Evolutionary conservation across 2,797 vertebrate genomes (phyloP), one percentile per base, ranked within the genome.

Genomic region (Hephaestus fuliginosus): DNA sequence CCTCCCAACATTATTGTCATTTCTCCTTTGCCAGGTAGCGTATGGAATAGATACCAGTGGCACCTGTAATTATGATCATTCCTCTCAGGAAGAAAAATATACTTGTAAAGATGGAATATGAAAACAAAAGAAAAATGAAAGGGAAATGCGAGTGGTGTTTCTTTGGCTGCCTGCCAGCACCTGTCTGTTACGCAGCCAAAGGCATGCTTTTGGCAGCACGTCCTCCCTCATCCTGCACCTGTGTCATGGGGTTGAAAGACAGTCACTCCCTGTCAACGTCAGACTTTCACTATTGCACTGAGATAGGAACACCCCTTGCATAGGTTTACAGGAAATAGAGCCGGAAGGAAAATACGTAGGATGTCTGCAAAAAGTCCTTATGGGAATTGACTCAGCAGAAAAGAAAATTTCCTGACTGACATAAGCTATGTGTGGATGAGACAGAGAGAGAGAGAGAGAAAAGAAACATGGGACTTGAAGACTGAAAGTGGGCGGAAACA

Each of bases 341-440:
- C 86, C 70, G 74, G 91, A 91, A 92, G 84, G 84, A 81, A 90
- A 88, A 86, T 55, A 84, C 55, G 49, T 62, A 74, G 48, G 11
- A 60, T 39, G 74, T 25, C 18, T 74, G 60, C 60, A 78, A 84
- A 90, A 91, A 85, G 18, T 70, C 78, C 81, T 90, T 10, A 28
- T 78, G 84, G 90, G 86, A 91, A 85, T 84, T 88, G 82, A 90
- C 74, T 93, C 76, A 83, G 82, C 79, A 84, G 68, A 76, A 79
- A 43, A 76, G 5, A 84, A 81, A 92, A 88, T 70, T 69, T 88
- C 89, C 89, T 81, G 13, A 75, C 48, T 93, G 89, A 88, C 83
- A 90, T 49, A 91, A 92, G 60, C 28, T 12, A 3, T 2, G 2
- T 51, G 9, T 69, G 78, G 49, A 81, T 58, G 63, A 25, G 25